Evolutionary conservation across 2,797 vertebrate species (phyloP).

Genomic region (Apodemus agrarius): DNA sequence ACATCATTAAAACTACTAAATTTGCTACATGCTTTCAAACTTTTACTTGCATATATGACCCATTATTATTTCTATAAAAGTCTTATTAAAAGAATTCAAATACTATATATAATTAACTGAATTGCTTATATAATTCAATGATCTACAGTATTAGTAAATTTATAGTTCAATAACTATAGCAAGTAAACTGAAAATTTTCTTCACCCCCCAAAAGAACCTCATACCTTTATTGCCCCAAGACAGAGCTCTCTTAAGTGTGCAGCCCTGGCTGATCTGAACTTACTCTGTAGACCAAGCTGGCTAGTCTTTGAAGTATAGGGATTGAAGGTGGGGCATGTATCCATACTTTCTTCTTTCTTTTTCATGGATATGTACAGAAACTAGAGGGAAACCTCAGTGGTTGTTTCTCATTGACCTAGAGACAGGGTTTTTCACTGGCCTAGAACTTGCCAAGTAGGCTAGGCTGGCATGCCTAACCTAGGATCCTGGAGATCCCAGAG

Average conservation of each 20-base stretch:
- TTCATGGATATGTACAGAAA: not conserved
- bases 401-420: not conserved
- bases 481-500: not conserved
- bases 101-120: not conserved
- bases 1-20: constrained; percentile 42
- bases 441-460: not conserved
- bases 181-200: not conserved
- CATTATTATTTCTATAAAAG: not conserved
- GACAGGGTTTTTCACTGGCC: not conserved
- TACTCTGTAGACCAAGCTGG: not conserved
- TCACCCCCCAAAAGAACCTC: not conserved
- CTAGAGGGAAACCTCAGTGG: not conserved
- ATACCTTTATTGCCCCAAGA: not conserved
- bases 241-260: not conserved
- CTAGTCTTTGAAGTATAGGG: too few species aligned
- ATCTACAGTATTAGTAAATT: constrained; percentile 13
- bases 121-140: not conserved
- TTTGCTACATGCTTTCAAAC: constrained; percentile 39
- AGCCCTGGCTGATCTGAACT: not conserved
- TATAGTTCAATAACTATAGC: not conserved
- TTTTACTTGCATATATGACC: not conserved
- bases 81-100: constrained; percentile 4
- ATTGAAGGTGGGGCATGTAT: not conserved
- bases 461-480: not conserved
- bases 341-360: not conserved